Evolutionary conservation across 2,797 vertebrate genomes (phyloP), one percentile per base, ranked within the genome.

Genomic region (Ispidina lecontei): DNA sequence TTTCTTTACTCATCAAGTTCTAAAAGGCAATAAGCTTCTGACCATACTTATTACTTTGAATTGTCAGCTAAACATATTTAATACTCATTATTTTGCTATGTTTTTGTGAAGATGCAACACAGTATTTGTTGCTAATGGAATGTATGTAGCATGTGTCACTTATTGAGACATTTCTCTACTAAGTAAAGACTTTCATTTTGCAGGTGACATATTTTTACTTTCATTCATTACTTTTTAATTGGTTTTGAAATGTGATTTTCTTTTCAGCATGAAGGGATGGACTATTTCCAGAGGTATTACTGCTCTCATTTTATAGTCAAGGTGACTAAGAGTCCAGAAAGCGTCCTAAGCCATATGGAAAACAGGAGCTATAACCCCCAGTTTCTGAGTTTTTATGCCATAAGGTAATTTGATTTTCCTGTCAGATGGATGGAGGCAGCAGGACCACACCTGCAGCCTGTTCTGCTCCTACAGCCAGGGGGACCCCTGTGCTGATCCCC

Each of bases 401-500:
- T 33, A 28, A 63, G 39, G n/a, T 37, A 65, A 14, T 7, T 71
- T 71, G 29, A 62, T 67, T 87, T 87, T 18, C 28, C 35, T 26
- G 14, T 58, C 69, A 79, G 29, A 47, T 15, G 39, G 69, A n/a
- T 7, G 23, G 14, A 67, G 29, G 25, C 22, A 71, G 26, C 14
- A 13, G 7, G 12, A 2, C 37, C 64, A 28, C 64, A 25, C 23
- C 43, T 71, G 58, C 39, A 70, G 35, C 4, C 52, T 43, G 51
- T 62, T 21, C 37, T 64, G 6, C 7, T 73, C 28, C 37, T 3
- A 3, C 22, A 68, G 19, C n/a, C 20, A 15, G 4, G 44, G 25
- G 10, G 14, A 4, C 5, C 10, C 19, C 10, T 0, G 1, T 1
- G 2, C 28, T 63, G 55, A 51, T 12, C 3, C 19, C 28, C 25